Percentiles rank a stretch among this genome's conserved stretches.
Conservation (phyloP, 2,113 vertebrate genomes). For the Osmerus eperlanus region DNA sequence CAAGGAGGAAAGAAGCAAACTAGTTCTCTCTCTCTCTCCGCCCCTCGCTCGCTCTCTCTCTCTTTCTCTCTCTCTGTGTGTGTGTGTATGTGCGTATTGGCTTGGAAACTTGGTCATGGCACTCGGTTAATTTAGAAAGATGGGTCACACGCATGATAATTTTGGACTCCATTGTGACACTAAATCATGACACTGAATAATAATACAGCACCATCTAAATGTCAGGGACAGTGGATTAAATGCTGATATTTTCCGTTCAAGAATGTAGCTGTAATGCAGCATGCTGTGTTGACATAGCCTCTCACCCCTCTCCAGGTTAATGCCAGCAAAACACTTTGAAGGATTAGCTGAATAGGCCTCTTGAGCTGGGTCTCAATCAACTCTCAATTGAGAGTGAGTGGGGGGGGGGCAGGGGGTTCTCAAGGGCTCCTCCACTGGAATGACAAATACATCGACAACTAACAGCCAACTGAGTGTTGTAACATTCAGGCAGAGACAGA, state of each 20-base stretch:
- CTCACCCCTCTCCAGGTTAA: conserved; percentile 34
- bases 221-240: too few relatives aligned
- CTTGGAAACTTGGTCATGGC: conserved; percentile 46
- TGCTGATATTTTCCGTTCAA: too few relatives aligned
- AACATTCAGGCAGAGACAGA: too few relatives aligned
- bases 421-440: too few relatives aligned
- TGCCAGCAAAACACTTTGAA: conserved; percentile 29
- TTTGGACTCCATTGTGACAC: not conserved
- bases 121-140: conserved; percentile 13
- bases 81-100: conserved; percentile 15
- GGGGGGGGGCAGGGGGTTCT: not conserved
- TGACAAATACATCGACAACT: too few relatives aligned
- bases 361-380: conserved; percentile 5
- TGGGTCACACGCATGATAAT: not conserved
- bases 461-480: too few relatives aligned
- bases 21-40: conserved; percentile 53
- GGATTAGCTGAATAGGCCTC: conserved; percentile 40
- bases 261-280: too few relatives aligned
- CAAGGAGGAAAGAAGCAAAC: conserved; percentile 67
- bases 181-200: not conserved
- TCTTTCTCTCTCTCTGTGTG: not conserved
- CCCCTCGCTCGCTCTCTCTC: not conserved
- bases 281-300: conserved; percentile 38
- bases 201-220: not conserved
- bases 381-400: conserved; percentile 10